A percentile compares a stretch with the other conserved stretches of the same genome.
phyloP scores from a whole-genome alignment of 2,888 invertebrate genomes.

The Hirtodrosophila alboralis region DNA sequence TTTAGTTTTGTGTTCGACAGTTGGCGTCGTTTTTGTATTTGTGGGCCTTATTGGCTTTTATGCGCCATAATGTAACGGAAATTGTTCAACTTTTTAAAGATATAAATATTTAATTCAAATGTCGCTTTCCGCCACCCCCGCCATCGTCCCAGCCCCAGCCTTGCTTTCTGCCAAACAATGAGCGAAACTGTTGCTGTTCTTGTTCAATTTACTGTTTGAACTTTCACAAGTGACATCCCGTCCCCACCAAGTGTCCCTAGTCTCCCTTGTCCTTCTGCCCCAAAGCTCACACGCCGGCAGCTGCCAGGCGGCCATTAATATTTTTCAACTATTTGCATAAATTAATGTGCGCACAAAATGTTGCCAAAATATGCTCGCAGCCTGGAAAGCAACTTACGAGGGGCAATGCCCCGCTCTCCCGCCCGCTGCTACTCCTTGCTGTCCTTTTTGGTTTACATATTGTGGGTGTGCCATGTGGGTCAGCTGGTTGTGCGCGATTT shows the following conservation, averaged over 20 bases:
- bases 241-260: background rate
- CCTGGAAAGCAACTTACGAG: slow-evolving; percentile 18
- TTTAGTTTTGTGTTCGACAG: slow-evolving; percentile 45
- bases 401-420: background rate
- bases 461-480: slow-evolving; percentile 39
- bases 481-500: slow-evolving; percentile 49
- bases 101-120: slow-evolving; percentile 72
- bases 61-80: slow-evolving; percentile 73
- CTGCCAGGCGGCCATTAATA: slow-evolving; percentile 70
- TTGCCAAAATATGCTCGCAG: slow-evolving; percentile 63
- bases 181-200: slow-evolving; percentile 38
- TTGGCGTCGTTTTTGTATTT: slow-evolving; percentile 39
- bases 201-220: slow-evolving; percentile 50
- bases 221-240: slow-evolving; percentile 15
- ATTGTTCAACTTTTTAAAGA: slow-evolving; percentile 73
- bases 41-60: slow-evolving; percentile 68
- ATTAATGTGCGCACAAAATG: slow-evolving; percentile 75
- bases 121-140: slow-evolving; percentile 29
- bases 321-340: slow-evolving; percentile 78
- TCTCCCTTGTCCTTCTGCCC: background rate
- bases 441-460: too few relatives aligned
- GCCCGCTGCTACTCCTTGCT: too few relatives aligned
- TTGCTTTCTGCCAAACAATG: slow-evolving; percentile 17
- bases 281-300: slow-evolving; percentile 34
- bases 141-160: background rate